Conservation (phyloP, 1,140 invertebrate species). For the Euura saliciscinereae region DNA sequence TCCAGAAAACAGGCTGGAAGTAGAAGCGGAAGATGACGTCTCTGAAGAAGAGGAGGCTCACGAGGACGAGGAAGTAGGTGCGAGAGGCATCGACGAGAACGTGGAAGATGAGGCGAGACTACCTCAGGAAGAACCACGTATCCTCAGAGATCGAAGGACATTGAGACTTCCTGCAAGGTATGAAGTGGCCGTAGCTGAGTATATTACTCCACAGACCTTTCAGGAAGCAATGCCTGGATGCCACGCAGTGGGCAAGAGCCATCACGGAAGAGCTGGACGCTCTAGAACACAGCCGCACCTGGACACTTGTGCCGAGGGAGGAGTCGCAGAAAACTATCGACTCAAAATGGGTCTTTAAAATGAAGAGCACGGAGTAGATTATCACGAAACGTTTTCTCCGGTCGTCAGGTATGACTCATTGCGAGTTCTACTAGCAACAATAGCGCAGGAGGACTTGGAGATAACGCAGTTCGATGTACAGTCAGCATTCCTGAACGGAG, state of each 20-base stretch:
- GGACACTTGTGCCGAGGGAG: conserved; percentile 33
- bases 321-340: conserved; percentile 28
- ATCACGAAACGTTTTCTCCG: conserved; percentile 22
- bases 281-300: conserved; percentile 31
- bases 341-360: conserved; percentile 39
- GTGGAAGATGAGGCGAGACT: conserved; percentile 15
- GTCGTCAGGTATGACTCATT: conserved; percentile 21
- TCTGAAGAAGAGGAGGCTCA: not conserved
- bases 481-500: conserved; percentile 45
- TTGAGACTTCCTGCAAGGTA: conserved; percentile 10
- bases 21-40: not conserved
- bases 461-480: conserved; percentile 36
- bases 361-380: conserved; percentile 37
- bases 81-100: conserved; percentile 9
- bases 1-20: not conserved
- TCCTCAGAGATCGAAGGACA: conserved; percentile 28
- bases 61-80: not conserved
- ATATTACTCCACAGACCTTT: conserved; percentile 6
- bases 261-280: conserved; percentile 38
- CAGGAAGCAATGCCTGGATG: conserved; percentile 23
- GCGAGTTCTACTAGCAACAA: conserved; percentile 21
- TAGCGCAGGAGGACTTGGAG: conserved; percentile 23
- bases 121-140: conserved; percentile 39
- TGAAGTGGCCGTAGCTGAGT: conserved; percentile 19
- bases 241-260: conserved; percentile 29